Conservation (phyloP, 2,113 vertebrate species). For the Forbesichthys agassizii region DNA sequence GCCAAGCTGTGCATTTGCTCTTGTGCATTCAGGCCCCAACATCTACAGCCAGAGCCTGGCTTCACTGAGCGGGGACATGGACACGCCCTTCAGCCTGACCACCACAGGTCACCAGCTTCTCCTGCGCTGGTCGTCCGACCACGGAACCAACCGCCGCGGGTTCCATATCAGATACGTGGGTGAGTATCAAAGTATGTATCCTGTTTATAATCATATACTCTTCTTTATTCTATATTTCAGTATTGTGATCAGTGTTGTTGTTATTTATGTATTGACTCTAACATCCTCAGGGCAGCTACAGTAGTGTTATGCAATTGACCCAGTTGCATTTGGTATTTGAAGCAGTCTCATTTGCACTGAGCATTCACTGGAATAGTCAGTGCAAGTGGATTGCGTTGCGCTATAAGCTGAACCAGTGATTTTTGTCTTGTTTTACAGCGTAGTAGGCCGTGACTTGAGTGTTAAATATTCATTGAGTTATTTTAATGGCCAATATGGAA, state of each 20-base stretch:
- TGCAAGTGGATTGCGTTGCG: not conserved
- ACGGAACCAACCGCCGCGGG: constrained; percentile 93
- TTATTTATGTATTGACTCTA: not conserved
- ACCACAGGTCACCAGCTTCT: constrained; percentile 92
- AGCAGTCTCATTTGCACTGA: not conserved
- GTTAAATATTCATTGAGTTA: not conserved
- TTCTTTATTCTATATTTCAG: constrained; percentile 47
- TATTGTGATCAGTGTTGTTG: constrained; percentile 29
- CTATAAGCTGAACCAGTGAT: not conserved
- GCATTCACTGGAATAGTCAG: not conserved
- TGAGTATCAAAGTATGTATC: constrained; percentile 87
- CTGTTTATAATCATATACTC: constrained; percentile 70
- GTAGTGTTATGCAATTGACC: not conserved
- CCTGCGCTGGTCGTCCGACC: constrained; percentile 95
- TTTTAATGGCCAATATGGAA: constrained; percentile 17
- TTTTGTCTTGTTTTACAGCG: not conserved
- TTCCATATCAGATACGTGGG: constrained; percentile 97
- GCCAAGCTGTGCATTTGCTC: not conserved
- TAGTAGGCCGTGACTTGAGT: constrained; percentile 4
- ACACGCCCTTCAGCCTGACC: constrained; percentile 88
- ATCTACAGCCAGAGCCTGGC: constrained; percentile 91
- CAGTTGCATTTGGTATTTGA: not conserved
- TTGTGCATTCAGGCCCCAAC: constrained; percentile 82
- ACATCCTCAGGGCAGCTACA: not conserved
- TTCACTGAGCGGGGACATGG: constrained; percentile 91